Conservation (phyloP, 2,888 invertebrate species). For the Tholera decimalis region DNA sequence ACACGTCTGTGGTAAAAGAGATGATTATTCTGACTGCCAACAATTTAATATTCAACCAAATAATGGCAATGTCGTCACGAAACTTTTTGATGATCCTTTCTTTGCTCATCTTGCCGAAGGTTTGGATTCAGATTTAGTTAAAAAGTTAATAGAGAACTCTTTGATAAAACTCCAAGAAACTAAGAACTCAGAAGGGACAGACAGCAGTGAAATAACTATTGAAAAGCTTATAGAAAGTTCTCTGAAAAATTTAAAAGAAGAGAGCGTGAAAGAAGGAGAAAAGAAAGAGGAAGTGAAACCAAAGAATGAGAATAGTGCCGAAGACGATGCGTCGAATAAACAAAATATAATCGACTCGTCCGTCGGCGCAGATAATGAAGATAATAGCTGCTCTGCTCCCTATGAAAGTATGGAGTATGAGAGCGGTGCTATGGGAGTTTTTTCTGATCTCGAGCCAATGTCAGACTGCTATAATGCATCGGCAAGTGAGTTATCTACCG, state of each 20-base stretch:
- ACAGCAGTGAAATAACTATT: slow-evolving; percentile 84
- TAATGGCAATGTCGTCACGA: slow-evolving; percentile 89
- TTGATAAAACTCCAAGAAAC: slow-evolving; percentile 91
- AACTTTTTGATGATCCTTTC: slow-evolving; percentile 92
- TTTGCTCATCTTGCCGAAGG: slow-evolving; percentile 92
- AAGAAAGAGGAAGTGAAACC: slow-evolving; percentile 66
- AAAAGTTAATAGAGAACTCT: slow-evolving; percentile 93
- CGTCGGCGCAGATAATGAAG: slow-evolving; percentile 82
- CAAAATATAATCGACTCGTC: slow-evolving; percentile 71
- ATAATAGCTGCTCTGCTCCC: slow-evolving; percentile 93
- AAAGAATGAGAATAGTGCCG: slow-evolving; percentile 73
- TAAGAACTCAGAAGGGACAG: slow-evolving; percentile 86
- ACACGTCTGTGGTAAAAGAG: slow-evolving; percentile 94
- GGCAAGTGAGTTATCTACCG: slow-evolving; percentile 92
- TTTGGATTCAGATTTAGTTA: slow-evolving; percentile 92
- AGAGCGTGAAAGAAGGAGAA: slow-evolving; percentile 70
- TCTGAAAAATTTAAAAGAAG: slow-evolving; percentile 84
- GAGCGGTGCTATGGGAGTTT: slow-evolving; percentile 90
- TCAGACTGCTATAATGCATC: slow-evolving; percentile 95
- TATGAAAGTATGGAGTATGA: slow-evolving; percentile 95
- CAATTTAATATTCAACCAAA: slow-evolving; percentile 70
- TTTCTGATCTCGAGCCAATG: slow-evolving; percentile 90
- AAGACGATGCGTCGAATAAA: slow-evolving; percentile 70
- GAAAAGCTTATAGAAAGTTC: slow-evolving; percentile 90
- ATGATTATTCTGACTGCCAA: slow-evolving; percentile 67